Conservation (phyloP, 2,797 vertebrate genomes). For the Pygocentrus nattereri region DNA sequence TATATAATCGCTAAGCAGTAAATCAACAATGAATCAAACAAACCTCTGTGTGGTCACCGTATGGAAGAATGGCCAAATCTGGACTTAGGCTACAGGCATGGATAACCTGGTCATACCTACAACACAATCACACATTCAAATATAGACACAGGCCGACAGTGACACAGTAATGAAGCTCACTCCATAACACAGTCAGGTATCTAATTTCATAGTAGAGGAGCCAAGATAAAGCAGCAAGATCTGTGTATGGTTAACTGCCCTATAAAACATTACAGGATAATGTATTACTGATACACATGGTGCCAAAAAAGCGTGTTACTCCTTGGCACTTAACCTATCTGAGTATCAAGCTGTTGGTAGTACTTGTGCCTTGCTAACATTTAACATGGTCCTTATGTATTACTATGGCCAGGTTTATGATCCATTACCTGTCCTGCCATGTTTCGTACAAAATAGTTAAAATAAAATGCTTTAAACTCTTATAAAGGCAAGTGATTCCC, state of each 20-base stretch:
- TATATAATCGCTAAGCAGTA: not conserved
- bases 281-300: not conserved
- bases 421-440: not conserved
- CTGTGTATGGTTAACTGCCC: not conserved
- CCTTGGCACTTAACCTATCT: not conserved
- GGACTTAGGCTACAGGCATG: conserved; percentile 74
- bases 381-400: not conserved
- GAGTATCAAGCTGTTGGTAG: not conserved
- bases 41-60: conserved; percentile 84
- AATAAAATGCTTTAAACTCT: not conserved
- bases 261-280: not conserved
- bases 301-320: not conserved
- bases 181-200: not conserved
- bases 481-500: not conserved
- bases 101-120: conserved; percentile 78
- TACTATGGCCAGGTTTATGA: not conserved
- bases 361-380: not conserved
- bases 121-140: conserved; percentile 28
- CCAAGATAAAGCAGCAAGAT: too few species aligned
- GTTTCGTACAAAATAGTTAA: not conserved
- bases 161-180: not conserved
- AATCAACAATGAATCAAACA: conserved; percentile 23
- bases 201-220: not conserved
- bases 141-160: not conserved
- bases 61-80: conserved; percentile 79